These are phyloP conservation scores for Catostylus mosaicus DNA, from an alignment of 30 jellyfish, hydroid and myxozoan genomes.

Conservation along the genomic window DNA sequence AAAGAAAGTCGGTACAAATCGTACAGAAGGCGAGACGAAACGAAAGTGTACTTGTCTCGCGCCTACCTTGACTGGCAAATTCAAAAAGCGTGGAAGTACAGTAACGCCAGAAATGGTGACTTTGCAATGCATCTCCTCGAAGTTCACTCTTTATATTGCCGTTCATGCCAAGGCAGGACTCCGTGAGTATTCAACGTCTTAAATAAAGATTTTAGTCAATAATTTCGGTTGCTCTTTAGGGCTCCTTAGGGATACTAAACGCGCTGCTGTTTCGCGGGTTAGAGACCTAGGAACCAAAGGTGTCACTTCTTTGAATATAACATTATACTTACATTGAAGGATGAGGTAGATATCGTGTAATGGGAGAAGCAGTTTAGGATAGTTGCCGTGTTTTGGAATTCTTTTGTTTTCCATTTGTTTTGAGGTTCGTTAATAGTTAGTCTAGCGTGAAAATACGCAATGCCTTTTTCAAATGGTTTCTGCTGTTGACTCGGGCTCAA, in stretches of 20 bases:
- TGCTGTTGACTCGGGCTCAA: no score
- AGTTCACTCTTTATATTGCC: conserved; percentile 58
- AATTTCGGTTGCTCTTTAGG: neutral
- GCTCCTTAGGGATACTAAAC: neutral
- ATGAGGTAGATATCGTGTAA: neutral
- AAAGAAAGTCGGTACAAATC: conserved; percentile 69
- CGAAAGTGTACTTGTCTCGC: conserved; percentile 57
- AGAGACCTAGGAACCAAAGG: conserved; percentile 15
- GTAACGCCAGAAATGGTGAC: conserved; percentile 58
- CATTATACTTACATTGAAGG: no score
- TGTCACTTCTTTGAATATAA: neutral
- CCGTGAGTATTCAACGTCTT: conserved; percentile 43
- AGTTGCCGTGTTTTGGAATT: conserved; percentile 17
- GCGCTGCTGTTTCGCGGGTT: neutral
- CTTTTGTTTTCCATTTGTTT: conserved; percentile 8
- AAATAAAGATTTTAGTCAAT: neutral
- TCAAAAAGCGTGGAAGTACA: conserved; percentile 66
- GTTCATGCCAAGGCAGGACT: conserved; percentile 51
- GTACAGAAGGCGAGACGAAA: conserved; percentile 72
- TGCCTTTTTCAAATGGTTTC: no score
- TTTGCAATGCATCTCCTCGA: conserved; percentile 64
- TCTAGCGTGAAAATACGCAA: conserved; percentile 7
- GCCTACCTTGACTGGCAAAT: conserved; percentile 71
- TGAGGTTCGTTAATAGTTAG: conserved; percentile 6
- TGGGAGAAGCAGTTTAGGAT: neutral